These are phyloP conservation scores for Lithophane leautieri DNA, from an alignment of 2,888 invertebrate species.

Conservation along the genomic window DNA sequence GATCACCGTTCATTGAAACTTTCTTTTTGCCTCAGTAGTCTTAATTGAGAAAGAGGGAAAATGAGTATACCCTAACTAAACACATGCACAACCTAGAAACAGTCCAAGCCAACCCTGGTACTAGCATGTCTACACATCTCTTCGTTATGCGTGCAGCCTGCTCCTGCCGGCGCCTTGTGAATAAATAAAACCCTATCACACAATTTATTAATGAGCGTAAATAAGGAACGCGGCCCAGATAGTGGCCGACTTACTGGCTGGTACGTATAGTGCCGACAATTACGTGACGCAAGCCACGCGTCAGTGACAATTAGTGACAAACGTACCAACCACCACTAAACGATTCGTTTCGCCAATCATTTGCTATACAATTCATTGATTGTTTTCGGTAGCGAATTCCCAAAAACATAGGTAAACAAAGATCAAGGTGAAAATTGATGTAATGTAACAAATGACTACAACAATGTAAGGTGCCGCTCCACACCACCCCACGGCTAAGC, in stretches of 20 bases:
- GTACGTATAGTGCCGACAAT: slow-evolving; percentile 1
- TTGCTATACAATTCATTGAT: not conserved
- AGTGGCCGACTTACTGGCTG: not conserved
- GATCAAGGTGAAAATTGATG: not conserved
- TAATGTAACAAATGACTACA: too few species aligned
- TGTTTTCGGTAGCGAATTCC: too few species aligned
- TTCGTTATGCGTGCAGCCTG: not conserved
- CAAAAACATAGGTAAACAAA: not conserved
- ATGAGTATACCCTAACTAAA: not conserved
- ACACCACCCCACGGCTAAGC: too few species aligned
- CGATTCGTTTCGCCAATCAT: not conserved
- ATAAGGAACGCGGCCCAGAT: slow-evolving; percentile 12
- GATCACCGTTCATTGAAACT: not conserved
- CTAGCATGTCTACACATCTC: not conserved
- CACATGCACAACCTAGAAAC: too few species aligned
- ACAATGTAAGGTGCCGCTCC: not conserved
- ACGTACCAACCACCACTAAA: slow-evolving; percentile 6
- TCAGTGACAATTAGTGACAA: slow-evolving; percentile 4
- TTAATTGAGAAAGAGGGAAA: not conserved
- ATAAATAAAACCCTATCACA: slow-evolving; percentile 29
- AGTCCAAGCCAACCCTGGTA: not conserved
- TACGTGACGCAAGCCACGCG: slow-evolving; percentile 25
- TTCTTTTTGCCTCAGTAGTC: not conserved
- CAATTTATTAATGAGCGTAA: slow-evolving; percentile 33
- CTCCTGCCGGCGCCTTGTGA: not conserved